Percentiles rank a stretch among this genome's conserved stretches.
These are phyloP conservation scores for Tenthredo distinguenda DNA, from an alignment of 2,888 invertebrate genomes.

Conservation along the genomic window DNA sequence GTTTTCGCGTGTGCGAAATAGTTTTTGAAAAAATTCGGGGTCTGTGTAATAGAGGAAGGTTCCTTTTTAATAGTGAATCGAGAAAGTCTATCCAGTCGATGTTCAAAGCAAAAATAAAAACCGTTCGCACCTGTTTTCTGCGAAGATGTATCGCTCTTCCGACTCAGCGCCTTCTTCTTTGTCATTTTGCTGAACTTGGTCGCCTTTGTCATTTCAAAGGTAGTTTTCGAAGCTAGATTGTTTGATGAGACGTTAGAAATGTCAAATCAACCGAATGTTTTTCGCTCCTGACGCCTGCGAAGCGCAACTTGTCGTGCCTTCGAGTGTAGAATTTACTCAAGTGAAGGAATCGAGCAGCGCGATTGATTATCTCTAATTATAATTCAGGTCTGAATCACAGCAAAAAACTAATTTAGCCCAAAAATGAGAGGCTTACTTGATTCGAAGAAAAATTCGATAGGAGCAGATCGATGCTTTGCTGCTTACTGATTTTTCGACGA, in stretches of 20 bases:
- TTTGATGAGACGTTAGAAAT: background rate
- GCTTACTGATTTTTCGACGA: constrained; percentile 17
- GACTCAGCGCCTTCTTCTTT: background rate
- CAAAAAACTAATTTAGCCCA: background rate
- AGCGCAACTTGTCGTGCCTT: constrained; percentile 1
- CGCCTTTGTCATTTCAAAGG: background rate
- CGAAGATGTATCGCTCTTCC: background rate
- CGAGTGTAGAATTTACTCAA: background rate
- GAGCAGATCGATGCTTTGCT: background rate
- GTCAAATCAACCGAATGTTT: background rate
- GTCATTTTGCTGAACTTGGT: background rate
- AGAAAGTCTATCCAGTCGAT: background rate
- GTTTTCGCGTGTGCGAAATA: constrained; percentile 10
- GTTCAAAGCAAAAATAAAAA: background rate
- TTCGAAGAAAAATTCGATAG: background rate
- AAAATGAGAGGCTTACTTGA: background rate
- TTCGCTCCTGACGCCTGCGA: background rate
- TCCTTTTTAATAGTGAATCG: background rate
- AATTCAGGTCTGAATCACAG: background rate
- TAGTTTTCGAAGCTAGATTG: background rate
- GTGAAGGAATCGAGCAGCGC: background rate
- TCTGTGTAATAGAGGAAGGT: background rate
- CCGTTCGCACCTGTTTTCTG: background rate
- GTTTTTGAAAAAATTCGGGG: constrained; percentile 17
- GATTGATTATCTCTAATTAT: background rate